Conservation (phyloP, 1,140 invertebrate species). For the Metaphire vulgaris region DNA sequence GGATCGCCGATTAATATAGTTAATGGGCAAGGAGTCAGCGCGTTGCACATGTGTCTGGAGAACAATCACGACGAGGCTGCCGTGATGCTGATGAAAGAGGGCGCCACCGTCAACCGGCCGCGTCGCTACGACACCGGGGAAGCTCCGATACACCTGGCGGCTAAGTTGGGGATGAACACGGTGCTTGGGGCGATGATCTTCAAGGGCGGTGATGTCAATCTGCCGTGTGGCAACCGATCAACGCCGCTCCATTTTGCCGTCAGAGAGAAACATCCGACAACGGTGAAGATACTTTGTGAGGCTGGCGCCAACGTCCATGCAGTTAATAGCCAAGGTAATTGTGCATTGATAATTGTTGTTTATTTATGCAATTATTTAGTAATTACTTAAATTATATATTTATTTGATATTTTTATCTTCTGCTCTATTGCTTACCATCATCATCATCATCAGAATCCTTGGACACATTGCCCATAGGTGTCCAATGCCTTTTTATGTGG, state of each 20-base stretch:
- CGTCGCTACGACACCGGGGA: slow-evolving; percentile 3
- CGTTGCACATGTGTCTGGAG: background rate
- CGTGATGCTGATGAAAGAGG: background rate
- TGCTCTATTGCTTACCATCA: no score
- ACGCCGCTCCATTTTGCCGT: background rate
- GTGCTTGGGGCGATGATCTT: background rate
- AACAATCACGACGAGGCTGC: background rate
- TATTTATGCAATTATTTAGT: no score
- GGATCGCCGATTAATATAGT: background rate
- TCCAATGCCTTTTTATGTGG: no score
- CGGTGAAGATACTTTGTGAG: background rate
- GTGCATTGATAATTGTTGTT: no score
- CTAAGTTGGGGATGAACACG: background rate
- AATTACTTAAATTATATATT: no score
- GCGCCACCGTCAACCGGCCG: slow-evolving; percentile 10
- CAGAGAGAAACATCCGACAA: background rate
- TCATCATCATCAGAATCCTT: no score
- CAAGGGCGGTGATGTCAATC: background rate
- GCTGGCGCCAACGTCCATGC: background rate
- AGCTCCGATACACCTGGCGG: slow-evolving; percentile 1
- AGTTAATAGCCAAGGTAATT: background rate
- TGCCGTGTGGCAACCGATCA: background rate
- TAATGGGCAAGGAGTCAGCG: background rate
- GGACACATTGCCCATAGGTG: no score
- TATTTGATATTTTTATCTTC: no score